Evolutionary conservation across 2,888 invertebrate genomes (phyloP), one percentile per base, ranked within the genome.

Genomic region (Smittia aterrima): DNA sequence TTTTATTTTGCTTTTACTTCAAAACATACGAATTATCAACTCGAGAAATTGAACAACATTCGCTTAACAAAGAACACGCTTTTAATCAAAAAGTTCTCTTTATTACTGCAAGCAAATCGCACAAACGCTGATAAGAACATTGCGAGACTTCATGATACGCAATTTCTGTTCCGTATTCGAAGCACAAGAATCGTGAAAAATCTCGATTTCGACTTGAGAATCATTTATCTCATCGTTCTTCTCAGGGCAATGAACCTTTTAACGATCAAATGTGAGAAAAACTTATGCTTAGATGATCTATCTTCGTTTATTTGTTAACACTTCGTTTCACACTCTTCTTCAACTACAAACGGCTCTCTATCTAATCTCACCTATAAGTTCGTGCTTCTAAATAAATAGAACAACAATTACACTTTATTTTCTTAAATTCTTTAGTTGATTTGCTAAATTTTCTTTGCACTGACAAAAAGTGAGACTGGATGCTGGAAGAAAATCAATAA

Each of bases 401-500:
- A 58, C 58, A 22, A 4, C 18, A 58, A 20, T 58, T 58, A 22
- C 4, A 11, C 13, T 58, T 58, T 18, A 47, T 6, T 47, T n/a
- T 13, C 7, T 47, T 47, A 6, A n/a, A 11, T 58, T 58, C n/a
- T 18, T 6, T n/a, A 13, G n/a, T 3, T 22, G 7, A 6, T 58
- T 22, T 58, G 7, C 18, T 25, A 27, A n/a, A 7, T 64, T 64
- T 64, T n/a, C 27, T 64, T 24, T 6, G 32, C 72, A 72, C 72
- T 72, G 72, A 72, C 72, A 47, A 71, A 71, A 71, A 24, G 25
- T 32, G 70, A 58, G 58, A 71, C 62, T 72, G 72, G 72, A 72
- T 54, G 72, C 72, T 72, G 72, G 27, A 27, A 72, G 70, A 71
- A 72, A 72, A 72, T 72, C 72, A 72, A 72, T 72, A 72, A 72